Percentiles rank a stretch among this genome's conserved stretches.
phyloP scores from a whole-genome alignment of 2,113 vertebrate species.

The Pseudorectes ferrugineus region DNA sequence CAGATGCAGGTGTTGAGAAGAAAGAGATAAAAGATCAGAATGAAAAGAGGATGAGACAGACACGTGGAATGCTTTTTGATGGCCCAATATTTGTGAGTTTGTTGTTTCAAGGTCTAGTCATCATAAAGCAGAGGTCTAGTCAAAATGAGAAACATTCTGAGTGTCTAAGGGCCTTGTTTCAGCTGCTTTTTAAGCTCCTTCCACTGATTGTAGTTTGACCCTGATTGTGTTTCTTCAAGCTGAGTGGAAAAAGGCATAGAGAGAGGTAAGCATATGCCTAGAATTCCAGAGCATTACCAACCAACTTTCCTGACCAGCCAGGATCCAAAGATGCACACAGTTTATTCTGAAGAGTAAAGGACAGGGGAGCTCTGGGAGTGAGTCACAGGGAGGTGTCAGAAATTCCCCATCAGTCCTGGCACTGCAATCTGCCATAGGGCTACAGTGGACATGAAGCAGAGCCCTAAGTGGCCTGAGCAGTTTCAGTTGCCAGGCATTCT shows the following conservation, averaged over 20 bases:
- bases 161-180: background rate
- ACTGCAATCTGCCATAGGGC: background rate
- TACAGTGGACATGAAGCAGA: background rate
- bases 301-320: background rate
- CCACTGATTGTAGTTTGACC: background rate
- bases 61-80: background rate
- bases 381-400: background rate
- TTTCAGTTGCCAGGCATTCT: background rate
- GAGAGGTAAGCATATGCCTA: accelerated
- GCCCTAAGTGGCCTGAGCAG: background rate
- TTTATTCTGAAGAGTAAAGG: background rate
- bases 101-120: background rate
- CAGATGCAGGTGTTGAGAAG: background rate
- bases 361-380: background rate
- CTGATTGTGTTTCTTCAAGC: background rate
- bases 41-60: background rate
- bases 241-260: background rate
- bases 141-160: background rate
- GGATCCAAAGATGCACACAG: background rate
- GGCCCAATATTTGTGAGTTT: accelerated
- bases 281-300: background rate
- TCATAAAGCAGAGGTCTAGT: background rate
- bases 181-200: background rate
- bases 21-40: background rate
- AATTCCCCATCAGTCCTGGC: background rate